Base-by-base conservation (phyloP, 2,113 vertebrate genomes). In the Acrocephalus arundinaceus region DNA sequence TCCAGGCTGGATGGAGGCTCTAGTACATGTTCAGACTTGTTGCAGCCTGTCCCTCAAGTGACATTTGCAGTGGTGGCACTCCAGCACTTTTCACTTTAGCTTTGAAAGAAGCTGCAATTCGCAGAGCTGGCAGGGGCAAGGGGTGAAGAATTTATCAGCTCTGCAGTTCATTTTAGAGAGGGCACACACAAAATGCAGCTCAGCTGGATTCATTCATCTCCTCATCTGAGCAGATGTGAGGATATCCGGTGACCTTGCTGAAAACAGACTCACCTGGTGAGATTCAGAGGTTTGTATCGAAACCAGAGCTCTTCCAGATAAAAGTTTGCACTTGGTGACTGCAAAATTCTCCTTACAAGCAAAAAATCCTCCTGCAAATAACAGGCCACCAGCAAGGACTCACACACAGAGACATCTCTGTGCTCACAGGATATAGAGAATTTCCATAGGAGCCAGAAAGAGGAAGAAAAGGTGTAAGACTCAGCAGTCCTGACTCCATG, bases 231-330 rank as follows among this genome's bases (percentile, higher is more conserved):
- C 86, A 92, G 74, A 93, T 85, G 88, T 49, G 86, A 89, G 86
- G 88, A 76, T 67, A 90, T 85, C 85, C 83, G 9, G 58, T 85
- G 75, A 95, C 80, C 86, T 77, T 62, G 82, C 19, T 87, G 93
- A 97, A 96, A 97, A 90, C 77, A 86, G 93, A 71, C 59, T 97
- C 89, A 91, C 94, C 90, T 91, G 74, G 45, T 59, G 70, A 87
- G 75, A 79, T 46, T 87, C 85, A 48, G 66, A 82, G 31, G 71
- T 86, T 94, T 89, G 43, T 85, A 94, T 67, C 12, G 25, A 85
- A 79, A 68, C 20, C 74, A 82, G 80, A 77, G 41, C 17, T 84
- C 86, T 97, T 89, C 83, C 17, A 41, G 59, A 51, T 19, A 75
- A 25, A 67, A 84, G 57, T 82, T 92, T 89, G 78, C 68, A 84